A percentile compares a stretch with the other conserved stretches of the same genome.
These are phyloP conservation scores for Vanessa cardui DNA, from an alignment of 2,888 invertebrate species.

Conservation along the genomic window DNA sequence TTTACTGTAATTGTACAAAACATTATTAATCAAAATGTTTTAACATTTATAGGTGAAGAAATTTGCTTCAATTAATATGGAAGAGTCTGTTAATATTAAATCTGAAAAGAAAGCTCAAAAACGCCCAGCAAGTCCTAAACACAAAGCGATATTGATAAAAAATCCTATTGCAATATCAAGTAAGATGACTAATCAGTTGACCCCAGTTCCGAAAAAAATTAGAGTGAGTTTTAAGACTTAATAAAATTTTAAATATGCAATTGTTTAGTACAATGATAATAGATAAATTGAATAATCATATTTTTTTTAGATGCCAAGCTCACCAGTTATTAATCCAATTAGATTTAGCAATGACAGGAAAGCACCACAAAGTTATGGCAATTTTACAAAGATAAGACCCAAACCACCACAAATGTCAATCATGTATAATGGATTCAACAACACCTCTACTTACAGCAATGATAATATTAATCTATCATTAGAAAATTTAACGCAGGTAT, in stretches of 20 bases:
- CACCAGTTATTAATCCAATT: constrained; percentile 50
- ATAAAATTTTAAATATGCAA: not conserved
- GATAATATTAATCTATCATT: constrained; percentile 77
- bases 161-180: constrained; percentile 57
- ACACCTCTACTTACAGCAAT: constrained; percentile 45
- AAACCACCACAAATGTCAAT: constrained; percentile 51
- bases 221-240: constrained; percentile 53
- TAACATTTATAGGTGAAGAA: constrained; percentile 65
- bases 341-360: constrained; percentile 55
- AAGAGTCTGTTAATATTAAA: constrained; percentile 50
- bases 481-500: constrained; percentile 77
- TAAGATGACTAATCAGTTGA: constrained; percentile 46
- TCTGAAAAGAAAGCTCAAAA: constrained; percentile 64
- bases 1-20: too few relatives aligned
- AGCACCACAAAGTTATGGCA: constrained; percentile 27
- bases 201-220: constrained; percentile 60
- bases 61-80: constrained; percentile 69
- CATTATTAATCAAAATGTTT: too few relatives aligned
- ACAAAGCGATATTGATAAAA: constrained; percentile 55
- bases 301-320: constrained; percentile 45
- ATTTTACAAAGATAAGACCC: constrained; percentile 51
- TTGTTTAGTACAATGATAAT: not conserved
- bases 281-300: not conserved
- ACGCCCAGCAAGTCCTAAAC: constrained; percentile 64
- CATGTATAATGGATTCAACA: constrained; percentile 61